Percentiles rank a stretch among this genome's conserved stretches.
Evolutionary conservation across 2,797 vertebrate species (phyloP).

Genomic region (Tympanoctomys barrerae): DNA sequence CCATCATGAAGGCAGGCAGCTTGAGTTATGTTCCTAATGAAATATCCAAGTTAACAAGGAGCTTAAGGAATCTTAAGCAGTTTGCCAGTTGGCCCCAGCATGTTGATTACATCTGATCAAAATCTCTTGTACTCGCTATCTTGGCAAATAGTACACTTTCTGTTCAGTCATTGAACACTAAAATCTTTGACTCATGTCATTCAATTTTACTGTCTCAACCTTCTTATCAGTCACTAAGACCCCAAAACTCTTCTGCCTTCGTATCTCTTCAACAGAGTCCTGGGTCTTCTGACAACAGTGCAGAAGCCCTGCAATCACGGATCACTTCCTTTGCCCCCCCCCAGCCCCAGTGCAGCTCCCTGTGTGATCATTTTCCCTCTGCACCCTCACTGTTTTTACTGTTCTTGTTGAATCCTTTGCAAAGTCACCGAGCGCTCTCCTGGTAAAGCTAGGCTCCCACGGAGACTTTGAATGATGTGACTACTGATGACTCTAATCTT

Average conservation of each 20-base stretch:
- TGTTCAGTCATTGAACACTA: not conserved
- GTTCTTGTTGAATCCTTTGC: not conserved
- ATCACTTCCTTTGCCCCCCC: not conserved
- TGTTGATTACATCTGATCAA: not conserved
- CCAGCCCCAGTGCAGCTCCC: not conserved
- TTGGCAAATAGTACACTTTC: not conserved
- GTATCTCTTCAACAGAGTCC: not conserved
- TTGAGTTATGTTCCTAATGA: not conserved
- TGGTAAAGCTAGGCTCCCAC: not conserved
- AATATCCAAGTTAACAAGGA: not conserved
- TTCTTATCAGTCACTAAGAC: not conserved
- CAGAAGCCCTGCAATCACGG: not conserved
- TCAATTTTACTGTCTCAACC: not conserved
- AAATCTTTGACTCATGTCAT: not conserved
- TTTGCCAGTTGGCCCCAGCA: not conserved
- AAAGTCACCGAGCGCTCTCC: not conserved
- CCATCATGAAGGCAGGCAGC: not conserved
- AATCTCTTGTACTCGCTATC: not conserved
- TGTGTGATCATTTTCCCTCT: not conserved
- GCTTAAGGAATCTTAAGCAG: not conserved
- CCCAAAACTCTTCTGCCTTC: not conserved
- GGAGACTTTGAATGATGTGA: not conserved
- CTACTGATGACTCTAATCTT: not conserved
- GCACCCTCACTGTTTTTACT: too few species aligned
- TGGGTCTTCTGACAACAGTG: accelerated